Evolutionary conservation across 2,888 invertebrate genomes (phyloP).

Genomic region (Agrochola lychnidis): DNA sequence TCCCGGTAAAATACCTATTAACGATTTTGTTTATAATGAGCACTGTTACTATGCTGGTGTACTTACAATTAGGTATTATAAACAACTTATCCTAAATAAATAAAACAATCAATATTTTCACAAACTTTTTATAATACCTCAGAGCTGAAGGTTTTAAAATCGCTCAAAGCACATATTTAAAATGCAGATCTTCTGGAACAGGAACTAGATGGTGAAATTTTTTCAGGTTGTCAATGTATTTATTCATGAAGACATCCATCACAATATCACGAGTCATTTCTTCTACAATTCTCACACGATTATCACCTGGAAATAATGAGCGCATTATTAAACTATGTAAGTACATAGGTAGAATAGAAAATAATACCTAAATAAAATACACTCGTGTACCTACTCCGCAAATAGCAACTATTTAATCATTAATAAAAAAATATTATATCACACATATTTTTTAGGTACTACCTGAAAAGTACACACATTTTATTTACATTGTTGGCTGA

Average conservation of each 20-base stretch:
- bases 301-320: constrained; percentile 14
- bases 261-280: constrained; percentile 24
- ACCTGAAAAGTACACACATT: too few species aligned
- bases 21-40: not conserved
- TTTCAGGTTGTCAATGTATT: constrained; percentile 36
- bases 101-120: not conserved
- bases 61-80: not conserved
- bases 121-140: not conserved
- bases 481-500: too few species aligned
- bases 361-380: too few species aligned
- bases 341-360: too few species aligned
- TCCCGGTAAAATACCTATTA: not conserved
- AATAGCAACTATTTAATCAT: not conserved
- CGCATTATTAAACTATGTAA: not conserved
- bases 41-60: not conserved
- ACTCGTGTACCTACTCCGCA: too few species aligned
- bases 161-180: constrained; percentile 25
- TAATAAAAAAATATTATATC: not conserved
- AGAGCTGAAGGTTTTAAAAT: not conserved
- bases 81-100: not conserved
- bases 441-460: too few species aligned
- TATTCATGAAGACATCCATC: constrained; percentile 41
- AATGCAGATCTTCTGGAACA: constrained; percentile 18
- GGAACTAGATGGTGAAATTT: constrained; percentile 15
- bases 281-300: constrained; percentile 19